phyloP scores from a whole-genome alignment of 2,797 vertebrate genomes.

The Sebastes oblongus region DNA sequence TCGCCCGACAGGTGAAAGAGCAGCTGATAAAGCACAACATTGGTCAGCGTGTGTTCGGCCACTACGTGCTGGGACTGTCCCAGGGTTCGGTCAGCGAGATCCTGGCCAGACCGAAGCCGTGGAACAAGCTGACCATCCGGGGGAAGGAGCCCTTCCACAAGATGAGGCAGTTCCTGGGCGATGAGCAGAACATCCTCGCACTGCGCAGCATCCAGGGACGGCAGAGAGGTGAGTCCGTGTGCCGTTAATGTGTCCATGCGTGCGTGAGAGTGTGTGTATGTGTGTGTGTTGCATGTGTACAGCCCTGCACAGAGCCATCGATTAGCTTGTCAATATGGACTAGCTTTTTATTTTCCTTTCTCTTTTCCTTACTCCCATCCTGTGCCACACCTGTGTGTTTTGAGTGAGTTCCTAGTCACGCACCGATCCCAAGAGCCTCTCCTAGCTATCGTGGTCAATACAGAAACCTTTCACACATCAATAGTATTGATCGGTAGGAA shows the following conservation, averaged over 20 bases:
- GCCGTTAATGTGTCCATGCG: slow-evolving; percentile 18
- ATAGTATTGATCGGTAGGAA: slow-evolving; percentile 75
- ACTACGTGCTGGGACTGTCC: slow-evolving; percentile 95
- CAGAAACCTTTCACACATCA: slow-evolving; percentile 81
- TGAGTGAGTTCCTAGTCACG: slow-evolving; percentile 71
- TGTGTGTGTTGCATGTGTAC: slow-evolving; percentile 31
- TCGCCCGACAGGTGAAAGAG: slow-evolving; percentile 97
- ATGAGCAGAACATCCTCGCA: slow-evolving; percentile 96
- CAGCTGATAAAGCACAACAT: slow-evolving; percentile 99
- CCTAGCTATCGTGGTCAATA: slow-evolving; percentile 75
- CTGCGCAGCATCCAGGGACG: slow-evolving; percentile 97
- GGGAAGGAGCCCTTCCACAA: slow-evolving; percentile 98
- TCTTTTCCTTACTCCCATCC: slow-evolving; percentile 62
- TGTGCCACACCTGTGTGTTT: slow-evolving; percentile 77
- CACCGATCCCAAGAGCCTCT: slow-evolving; percentile 73
- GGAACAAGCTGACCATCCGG: slow-evolving; percentile 95
- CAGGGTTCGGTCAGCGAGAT: slow-evolving; percentile 98
- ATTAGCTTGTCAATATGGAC: slow-evolving; percentile 76
- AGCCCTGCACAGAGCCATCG: slow-evolving; percentile 70
- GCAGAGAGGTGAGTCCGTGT: slow-evolving; percentile 89
- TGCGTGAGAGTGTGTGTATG: slow-evolving; percentile 37
- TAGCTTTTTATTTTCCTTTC: slow-evolving; percentile 71
- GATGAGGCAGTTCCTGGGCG: slow-evolving; percentile 98
- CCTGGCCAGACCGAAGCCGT: slow-evolving; percentile 94
- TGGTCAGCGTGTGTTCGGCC: slow-evolving; percentile 96